Evolutionary conservation across 2,797 vertebrate genomes (phyloP), one percentile per base, ranked within the genome.

Genomic region (Oreortyx pictus): DNA sequence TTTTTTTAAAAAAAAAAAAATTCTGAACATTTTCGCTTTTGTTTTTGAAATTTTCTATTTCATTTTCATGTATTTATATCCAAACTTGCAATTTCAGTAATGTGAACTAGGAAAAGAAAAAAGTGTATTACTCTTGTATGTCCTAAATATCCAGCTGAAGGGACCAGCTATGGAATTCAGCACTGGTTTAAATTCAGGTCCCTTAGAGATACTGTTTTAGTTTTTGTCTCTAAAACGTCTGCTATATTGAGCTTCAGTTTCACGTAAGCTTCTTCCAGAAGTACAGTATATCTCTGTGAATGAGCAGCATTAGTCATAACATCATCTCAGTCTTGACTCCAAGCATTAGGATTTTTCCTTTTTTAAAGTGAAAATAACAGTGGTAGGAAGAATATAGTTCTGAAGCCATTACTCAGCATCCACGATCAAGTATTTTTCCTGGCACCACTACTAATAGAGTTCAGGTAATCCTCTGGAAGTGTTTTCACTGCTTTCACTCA

Each of bases 401-500:
- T 14, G 85, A 20, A 71, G 18, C 23, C 76, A 14, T 71, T 87
- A 74, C 46, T 90, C 37, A 68, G 23, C 31, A 76, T 54, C 31
- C 44, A 60, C 11, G 73, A 39, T 35, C 33, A 87, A 80, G 6
- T 37, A 9, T 23, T 87, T 90, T 74, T 37, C 16, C 29, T 74
- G 25, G 19, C 31, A 62, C 46, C 20, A 8, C 44, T 22, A 35
- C 65, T 91, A 73, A 75, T n/a, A 43, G 2, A 37, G 31, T 75
- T 89, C 74, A 79, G 29, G 39, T 83, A 95, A 89, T 93, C 78
- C 65, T 88, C 76, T 87, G 74, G 52, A 90, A 84, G 54, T 73
- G 12, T 41, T 92, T 95, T 88, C 61, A 50, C 39, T 84, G 19
- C 35, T 77, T 64, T 60, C 67, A 68, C 44, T 82, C 4, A 77